These are phyloP conservation scores for Echinops telfairi DNA, from an alignment of 2,113 vertebrate species.

Conservation along the genomic window DNA sequence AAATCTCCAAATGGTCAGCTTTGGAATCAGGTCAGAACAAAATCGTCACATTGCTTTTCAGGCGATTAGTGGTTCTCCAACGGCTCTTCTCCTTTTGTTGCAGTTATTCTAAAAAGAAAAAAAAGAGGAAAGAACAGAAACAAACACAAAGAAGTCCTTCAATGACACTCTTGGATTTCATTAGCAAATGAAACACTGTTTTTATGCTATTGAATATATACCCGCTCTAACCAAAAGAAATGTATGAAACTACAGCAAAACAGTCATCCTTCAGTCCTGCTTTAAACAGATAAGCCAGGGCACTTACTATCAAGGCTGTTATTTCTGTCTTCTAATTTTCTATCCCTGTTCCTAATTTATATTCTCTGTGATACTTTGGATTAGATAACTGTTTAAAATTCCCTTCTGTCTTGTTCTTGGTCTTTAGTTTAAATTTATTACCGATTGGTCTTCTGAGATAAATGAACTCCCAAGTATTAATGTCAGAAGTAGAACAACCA, in stretches of 20 bases:
- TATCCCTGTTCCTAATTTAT: slow-evolving; percentile 32
- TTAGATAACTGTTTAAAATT: slow-evolving; percentile 56
- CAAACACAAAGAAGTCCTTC: slow-evolving; percentile 15
- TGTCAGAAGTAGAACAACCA: not conserved
- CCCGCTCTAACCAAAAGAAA: slow-evolving; percentile 40
- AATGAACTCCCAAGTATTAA: slow-evolving; percentile 17
- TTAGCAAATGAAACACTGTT: slow-evolving; percentile 48
- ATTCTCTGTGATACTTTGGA: slow-evolving; percentile 48
- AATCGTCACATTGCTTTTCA: slow-evolving; percentile 7
- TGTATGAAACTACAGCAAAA: slow-evolving; percentile 20
- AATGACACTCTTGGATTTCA: not conserved
- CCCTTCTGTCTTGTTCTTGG: slow-evolving; percentile 47
- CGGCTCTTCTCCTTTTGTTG: slow-evolving; percentile 27
- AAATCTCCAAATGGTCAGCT: not conserved
- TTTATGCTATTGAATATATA: not conserved
- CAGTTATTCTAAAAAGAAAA: not conserved
- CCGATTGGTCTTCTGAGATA: not conserved
- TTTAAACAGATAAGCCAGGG: slow-evolving; percentile 41
- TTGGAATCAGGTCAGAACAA: slow-evolving; percentile 19
- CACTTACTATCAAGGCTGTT: not conserved
- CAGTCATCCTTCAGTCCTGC: not conserved
- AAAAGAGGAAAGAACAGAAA: not conserved
- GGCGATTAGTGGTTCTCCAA: not conserved
- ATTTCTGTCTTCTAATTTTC: slow-evolving; percentile 37
- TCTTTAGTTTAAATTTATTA: slow-evolving; percentile 15